A percentile compares a stretch with the other conserved stretches of the same genome.
phyloP scores from a whole-genome alignment of 2,113 vertebrate genomes.

The Mus pahari region DNA sequence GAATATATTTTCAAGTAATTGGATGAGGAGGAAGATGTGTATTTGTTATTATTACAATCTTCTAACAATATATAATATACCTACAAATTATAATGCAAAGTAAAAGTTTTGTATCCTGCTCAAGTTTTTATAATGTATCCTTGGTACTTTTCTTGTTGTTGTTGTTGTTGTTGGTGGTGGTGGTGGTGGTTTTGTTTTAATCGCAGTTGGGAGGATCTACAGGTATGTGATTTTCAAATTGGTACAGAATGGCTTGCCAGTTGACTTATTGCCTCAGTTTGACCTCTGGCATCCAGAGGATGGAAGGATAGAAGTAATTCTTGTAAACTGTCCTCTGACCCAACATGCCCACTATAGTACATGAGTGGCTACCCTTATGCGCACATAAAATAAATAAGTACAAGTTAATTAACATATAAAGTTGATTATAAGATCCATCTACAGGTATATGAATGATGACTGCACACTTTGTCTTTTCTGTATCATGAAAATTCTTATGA shows the following conservation, averaged over 20 bases:
- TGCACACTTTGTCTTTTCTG: not conserved
- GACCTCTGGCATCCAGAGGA: not conserved
- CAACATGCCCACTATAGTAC: too few species aligned
- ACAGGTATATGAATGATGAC: not conserved
- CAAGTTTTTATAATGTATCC: not conserved
- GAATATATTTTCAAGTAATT: not conserved
- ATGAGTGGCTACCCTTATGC: not conserved
- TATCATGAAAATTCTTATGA: not conserved
- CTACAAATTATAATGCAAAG: slow-evolving; percentile 40
- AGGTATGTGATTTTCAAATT: not conserved
- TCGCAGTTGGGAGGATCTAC: not conserved
- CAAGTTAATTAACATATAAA: not conserved
- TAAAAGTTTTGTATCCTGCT: not conserved
- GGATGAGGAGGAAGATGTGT: not conserved
- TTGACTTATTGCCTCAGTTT: not conserved
- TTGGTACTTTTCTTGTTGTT: too few species aligned
- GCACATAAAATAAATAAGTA: not conserved
- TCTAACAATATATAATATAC: not conserved
- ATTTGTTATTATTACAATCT: not conserved
- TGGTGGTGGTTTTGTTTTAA: not conserved
- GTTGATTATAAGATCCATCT: not conserved
- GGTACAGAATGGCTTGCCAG: not conserved
- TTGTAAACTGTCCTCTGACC: not conserved
- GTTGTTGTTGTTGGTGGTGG: too few species aligned
- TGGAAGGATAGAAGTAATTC: not conserved